Base-by-base conservation (phyloP, 2,888 invertebrate species). In the Drosophila nr. perissopoda region DNA sequence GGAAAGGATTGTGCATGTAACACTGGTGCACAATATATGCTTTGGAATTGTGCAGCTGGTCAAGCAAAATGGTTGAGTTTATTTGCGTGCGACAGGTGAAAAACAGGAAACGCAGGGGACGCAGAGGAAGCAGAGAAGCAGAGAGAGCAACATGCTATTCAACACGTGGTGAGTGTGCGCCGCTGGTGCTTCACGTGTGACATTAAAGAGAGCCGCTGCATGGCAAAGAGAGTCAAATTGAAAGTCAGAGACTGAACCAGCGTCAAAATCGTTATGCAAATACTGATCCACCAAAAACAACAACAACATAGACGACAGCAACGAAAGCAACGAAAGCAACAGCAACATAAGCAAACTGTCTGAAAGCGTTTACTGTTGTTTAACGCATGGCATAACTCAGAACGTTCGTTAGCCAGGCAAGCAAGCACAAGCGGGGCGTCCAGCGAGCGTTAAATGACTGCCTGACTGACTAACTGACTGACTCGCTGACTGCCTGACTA, bases 331-430 rank as follows among this genome's bases (percentile, higher is more conserved):
- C 25, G 66, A 38, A 21, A 61, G n/a, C 25, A 56, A 48, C 36
- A 52, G 46, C 49, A 64, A 54, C 48, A 36, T 68, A 58, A 61
- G 62, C 61, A 73, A 80, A 63, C 68, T 67, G 81, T 76, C 73
- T 69, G 65, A 79, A 81, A 71, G 70, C 75, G 63, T 81, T 81
- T 71, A 72, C 60, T 57, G 68, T 72, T 69, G 69, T 62, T 59
- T 49, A 74, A 74, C 75, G 70, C 79, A 72, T 75, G 49, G 69
- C 82, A 48, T 67, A 69, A 75, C 74, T 60, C 72, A 72, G 48
- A 74, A 63, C 75, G 64, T 70, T 76, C 51, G 77, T 74, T 79
- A 68, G 64, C 46, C 52, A 68, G 70, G 67, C 57, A 42, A 63
- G 60, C 52, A 54, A 33, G 18, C 42, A 53, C 33, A 25, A 8